A percentile compares a stretch with the other conserved stretches of the same genome.
phyloP scores from a whole-genome alignment of 2,113 vertebrate genomes.

The Macquaria australasica region DNA sequence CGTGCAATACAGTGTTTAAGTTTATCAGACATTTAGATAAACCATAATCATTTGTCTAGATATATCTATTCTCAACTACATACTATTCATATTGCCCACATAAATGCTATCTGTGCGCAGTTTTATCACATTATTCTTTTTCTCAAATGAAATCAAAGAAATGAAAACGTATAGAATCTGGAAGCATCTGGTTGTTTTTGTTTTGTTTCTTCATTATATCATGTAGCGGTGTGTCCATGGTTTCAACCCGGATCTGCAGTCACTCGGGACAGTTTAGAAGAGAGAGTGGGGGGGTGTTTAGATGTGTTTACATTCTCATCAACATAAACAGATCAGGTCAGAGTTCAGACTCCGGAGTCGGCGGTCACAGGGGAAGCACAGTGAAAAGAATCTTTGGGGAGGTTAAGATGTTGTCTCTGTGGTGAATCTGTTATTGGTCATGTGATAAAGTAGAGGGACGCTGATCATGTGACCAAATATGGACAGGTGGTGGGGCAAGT shows the following conservation, averaged over 20 bases:
- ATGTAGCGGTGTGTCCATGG: constrained; percentile 70
- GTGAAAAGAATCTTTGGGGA: constrained; percentile 79
- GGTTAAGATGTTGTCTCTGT: constrained; percentile 52
- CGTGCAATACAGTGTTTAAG: constrained; percentile 88
- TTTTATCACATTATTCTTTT: constrained; percentile 77
- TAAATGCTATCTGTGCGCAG: constrained; percentile 85
- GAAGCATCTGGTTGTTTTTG: constrained; percentile 75
- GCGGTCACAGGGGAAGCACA: constrained; percentile 80
- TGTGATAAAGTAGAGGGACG: constrained; percentile 59
- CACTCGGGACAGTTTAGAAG: constrained; percentile 42
- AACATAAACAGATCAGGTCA: constrained; percentile 67
- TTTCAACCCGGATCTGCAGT: constrained; percentile 60
- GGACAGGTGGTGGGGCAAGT: constrained; percentile 23
- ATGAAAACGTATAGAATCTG: constrained; percentile 70
- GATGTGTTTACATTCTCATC: constrained; percentile 78
- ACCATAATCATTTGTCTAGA: constrained; percentile 83
- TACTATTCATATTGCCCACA: constrained; percentile 86
- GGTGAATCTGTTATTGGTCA: constrained; percentile 63
- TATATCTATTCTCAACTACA: constrained; percentile 86
- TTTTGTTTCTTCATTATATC: constrained; percentile 67
- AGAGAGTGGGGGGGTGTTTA: constrained; percentile 7
- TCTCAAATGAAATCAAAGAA: constrained; percentile 75
- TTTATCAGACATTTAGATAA: constrained; percentile 89
- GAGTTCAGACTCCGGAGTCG: constrained; percentile 58
- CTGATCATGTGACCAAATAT: constrained; percentile 59